Conservation (phyloP, 2,888 invertebrate genomes). For the Deilephila elpenor region DNA sequence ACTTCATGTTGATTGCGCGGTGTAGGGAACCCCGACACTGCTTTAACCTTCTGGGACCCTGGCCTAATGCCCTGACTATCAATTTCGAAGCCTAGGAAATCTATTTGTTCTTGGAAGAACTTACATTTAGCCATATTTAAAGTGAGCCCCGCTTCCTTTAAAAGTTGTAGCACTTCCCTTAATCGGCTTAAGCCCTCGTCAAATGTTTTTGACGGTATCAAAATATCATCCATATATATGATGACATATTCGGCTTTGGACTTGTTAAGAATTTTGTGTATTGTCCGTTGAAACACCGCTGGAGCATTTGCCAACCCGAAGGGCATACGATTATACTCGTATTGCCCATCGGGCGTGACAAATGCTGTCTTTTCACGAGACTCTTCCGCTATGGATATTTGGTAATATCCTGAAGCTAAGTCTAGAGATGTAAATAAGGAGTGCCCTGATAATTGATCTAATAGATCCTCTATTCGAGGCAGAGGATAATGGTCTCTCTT, state of each 20-base stretch:
- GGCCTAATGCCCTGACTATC: not conserved
- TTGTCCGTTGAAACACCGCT: not conserved
- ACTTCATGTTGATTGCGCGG: not conserved
- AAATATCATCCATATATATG: not conserved
- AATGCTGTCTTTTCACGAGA: not conserved
- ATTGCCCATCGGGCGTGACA: not conserved
- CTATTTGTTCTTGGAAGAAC: not conserved
- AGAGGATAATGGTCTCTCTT: slow-evolving; percentile 30
- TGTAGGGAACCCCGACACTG: not conserved
- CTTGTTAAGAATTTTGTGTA: not conserved
- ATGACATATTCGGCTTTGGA: not conserved
- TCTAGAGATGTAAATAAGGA: not conserved
- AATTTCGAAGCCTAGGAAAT: not conserved
- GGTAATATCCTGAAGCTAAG: not conserved
- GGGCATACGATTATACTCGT: not conserved
- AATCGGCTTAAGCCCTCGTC: not conserved
- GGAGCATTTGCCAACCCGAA: not conserved
- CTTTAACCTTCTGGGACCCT: not conserved
- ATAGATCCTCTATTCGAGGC: slow-evolving; percentile 1
- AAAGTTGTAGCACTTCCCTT: not conserved
- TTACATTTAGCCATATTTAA: not conserved
- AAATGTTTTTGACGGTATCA: slow-evolving; percentile 1
- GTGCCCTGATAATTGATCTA: too few relatives aligned
- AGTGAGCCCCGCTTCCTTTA: not conserved
- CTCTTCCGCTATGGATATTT: not conserved